phyloP scores from a whole-genome alignment of 2,888 invertebrate species.

The Eumerus sabulonum region DNA sequence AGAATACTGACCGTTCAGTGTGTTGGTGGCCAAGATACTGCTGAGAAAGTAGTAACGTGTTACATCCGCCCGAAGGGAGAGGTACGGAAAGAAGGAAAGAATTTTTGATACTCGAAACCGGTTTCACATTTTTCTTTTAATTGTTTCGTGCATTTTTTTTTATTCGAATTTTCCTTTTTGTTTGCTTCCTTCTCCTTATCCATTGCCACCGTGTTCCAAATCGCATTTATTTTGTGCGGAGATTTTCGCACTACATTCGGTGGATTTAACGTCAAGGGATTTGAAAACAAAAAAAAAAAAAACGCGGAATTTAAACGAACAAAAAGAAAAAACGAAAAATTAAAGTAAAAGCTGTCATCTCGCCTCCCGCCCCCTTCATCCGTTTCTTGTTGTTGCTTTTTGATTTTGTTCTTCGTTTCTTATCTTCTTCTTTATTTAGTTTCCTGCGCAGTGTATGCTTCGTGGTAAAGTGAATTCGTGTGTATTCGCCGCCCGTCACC shows the following conservation, averaged over 20 bases:
- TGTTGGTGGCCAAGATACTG: constrained; percentile 37
- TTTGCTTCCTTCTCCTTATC: constrained; percentile 20
- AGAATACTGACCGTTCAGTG: background rate
- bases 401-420: background rate
- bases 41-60: constrained; percentile 47
- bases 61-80: constrained; percentile 29
- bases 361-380: background rate
- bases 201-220: constrained; percentile 35
- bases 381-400: constrained; percentile 30
- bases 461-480: constrained; percentile 35
- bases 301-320: constrained; percentile 7
- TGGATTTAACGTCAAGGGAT: background rate
- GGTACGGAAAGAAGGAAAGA: constrained; percentile 35
- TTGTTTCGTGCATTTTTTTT: too few species aligned
- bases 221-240: constrained; percentile 36
- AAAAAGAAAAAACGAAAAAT: constrained; percentile 18
- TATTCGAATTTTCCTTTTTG: background rate
- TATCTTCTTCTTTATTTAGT: constrained; percentile 16
- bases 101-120: constrained; percentile 53
- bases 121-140: constrained; percentile 12
- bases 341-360: constrained; percentile 16
- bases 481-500: constrained; percentile 45
- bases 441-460: constrained; percentile 59
- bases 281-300: constrained; percentile 31
- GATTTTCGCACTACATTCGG: constrained; percentile 36